Evolutionary conservation across 1,140 invertebrate species (phyloP), one percentile per base, ranked within the genome.

Genomic region (Contarinia nasturtii): DNA sequence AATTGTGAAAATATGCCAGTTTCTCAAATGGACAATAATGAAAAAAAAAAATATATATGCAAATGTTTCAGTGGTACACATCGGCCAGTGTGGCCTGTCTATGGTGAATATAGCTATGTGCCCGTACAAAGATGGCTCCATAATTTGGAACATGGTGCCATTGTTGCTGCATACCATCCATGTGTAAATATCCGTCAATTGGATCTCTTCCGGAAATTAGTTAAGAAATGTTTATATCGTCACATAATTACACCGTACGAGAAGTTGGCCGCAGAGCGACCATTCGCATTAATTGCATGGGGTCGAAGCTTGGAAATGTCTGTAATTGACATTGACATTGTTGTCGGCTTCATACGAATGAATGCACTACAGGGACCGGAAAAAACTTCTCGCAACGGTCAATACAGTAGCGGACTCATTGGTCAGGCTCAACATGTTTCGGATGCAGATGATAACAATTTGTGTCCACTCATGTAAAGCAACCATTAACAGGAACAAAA

Each of bases 151-250:
- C 86, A 91, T 63, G 87, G 88, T 46, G 79, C 77, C 3, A 68
- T 91, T 36, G 81, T 86, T 1, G 79, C 89, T 73, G 61, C 92
- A 8, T 90, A 89, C 58, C 85, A 93, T 71, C 88, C 88, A 1
- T 93, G 88, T 67, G 79, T 83, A 8, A 73, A 84, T 64, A 67
- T 66, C 1, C 50, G 66, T 5, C 71, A 84, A 19, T 73, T 90
- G 0, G 57, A 75, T 33, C 52, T 64, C 42, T 64, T 91, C 47
- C 75, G 71, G 57, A 59, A 66, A 40, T 49, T 88, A 2, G 74
- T 91, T 0, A 72, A 57, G 20, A 63, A 64, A 2, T 93, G 88
- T 62, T 57, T 90, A 0, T 75, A 80, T 51, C 72, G 83, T 46
- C 82, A 92, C 59, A 63, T 92, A 1, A 87, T 92, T 45, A 82